Conservation (phyloP, 2,797 vertebrate genomes). For the Bradypodion pumilum region DNA sequence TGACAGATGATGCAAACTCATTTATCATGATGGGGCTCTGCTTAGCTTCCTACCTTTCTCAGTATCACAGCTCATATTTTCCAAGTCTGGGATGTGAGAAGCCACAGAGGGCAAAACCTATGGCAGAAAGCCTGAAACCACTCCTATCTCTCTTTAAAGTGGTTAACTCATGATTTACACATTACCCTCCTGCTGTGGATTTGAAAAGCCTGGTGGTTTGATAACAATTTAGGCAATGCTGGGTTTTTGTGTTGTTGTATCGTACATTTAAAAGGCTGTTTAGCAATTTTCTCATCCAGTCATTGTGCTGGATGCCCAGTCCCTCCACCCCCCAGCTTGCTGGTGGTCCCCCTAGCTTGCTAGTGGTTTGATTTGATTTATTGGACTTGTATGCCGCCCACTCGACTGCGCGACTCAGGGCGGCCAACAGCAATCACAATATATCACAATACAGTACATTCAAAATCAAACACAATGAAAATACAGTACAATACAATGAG, state of each 20-base stretch:
- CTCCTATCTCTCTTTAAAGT: conserved; percentile 61
- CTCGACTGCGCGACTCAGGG: too few species aligned
- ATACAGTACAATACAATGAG: too few species aligned
- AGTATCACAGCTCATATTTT: conserved; percentile 78
- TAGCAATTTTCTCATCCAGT: not conserved
- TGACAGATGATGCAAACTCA: conserved; percentile 97
- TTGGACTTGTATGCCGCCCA: too few species aligned
- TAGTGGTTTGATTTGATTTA: too few species aligned
- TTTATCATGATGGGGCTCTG: conserved; percentile 86
- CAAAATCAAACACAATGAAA: too few species aligned
- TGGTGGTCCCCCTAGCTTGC: not conserved
- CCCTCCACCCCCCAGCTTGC: too few species aligned
- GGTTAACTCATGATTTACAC: conserved; percentile 71
- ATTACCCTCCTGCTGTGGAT: not conserved
- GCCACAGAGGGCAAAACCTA: conserved; percentile 76
- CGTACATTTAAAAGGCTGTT: not conserved
- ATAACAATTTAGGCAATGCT: conserved; percentile 13
- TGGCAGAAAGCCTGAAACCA: conserved; percentile 72
- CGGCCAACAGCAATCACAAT: too few species aligned
- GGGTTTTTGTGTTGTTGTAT: conserved; percentile 39
- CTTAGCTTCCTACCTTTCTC: conserved; percentile 82
- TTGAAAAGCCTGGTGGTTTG: conserved; percentile 17
- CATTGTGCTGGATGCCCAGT: not conserved
- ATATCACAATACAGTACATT: too few species aligned
- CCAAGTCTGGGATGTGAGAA: conserved; percentile 78